Base-by-base conservation (phyloP, 2,888 invertebrate species). In the Pedicia rivosa region DNA sequence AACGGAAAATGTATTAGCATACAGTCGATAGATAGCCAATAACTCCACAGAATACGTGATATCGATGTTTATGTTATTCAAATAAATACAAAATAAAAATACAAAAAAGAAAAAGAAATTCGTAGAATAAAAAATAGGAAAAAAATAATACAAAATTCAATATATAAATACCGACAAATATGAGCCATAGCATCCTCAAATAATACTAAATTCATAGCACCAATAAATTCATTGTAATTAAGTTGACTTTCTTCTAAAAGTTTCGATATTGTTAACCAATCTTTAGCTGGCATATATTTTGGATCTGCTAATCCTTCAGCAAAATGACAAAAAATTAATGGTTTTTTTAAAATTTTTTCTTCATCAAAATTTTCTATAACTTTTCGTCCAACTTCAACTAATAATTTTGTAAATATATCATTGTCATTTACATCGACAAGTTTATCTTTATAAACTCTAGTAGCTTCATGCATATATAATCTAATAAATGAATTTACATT, bases 101-200 rank as follows among this genome's bases (percentile, higher is more conserved):
- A n/a, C n/a, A n/a, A n/a, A n/a, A n/a, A n/a, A n/a, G n/a, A n/a
- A n/a, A n/a, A n/a, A n/a, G n/a, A n/a, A n/a, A n/a, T n/a, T n/a
- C n/a, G n/a, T n/a, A n/a, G n/a, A n/a, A n/a, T 10, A 7, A 29
- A 10, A n/a, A n/a, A n/a, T n/a, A n/a, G 30, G 14, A 24, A n/a
- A 12, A n/a, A 12, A 22, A 5, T n/a, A 13, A 34, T 6, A 22
- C 2, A 20, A 20, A 10, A 35, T 27, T 22, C n/a, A 34, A 38
- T 48, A 46, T 6, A 20, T 6, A 20, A 8, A 10, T 27, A 70
- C 66, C 82, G 72, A 60, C 86, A 86, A 35, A 94, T 76, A 55
- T 94, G 91, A 44, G 77, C 72, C 80, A 94, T 88, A 10, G 94
- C 92, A 56, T 94, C 92, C 53, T 91, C 91, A 52, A 94, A 94